phyloP scores from a whole-genome alignment of 2,888 invertebrate genomes.

The Gymnocheta viridis region DNA sequence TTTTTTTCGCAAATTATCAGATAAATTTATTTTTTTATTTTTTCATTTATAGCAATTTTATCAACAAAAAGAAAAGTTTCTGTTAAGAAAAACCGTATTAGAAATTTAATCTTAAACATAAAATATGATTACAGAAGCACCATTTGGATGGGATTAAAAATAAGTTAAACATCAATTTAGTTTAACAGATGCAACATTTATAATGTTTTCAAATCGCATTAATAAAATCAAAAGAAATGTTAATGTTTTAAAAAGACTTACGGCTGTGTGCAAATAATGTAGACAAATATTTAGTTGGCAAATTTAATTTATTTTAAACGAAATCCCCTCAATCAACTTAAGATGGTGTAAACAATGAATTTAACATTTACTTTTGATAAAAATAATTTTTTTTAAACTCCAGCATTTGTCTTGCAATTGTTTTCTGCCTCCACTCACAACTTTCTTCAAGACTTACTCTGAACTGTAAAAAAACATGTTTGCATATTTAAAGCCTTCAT shows the following conservation, averaged over 20 bases:
- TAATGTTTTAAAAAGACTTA: not conserved
- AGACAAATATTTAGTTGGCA: not conserved
- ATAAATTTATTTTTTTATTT: no score
- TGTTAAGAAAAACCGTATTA: not conserved
- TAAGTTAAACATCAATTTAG: no score
- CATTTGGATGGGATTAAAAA: no score
- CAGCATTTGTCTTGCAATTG: not conserved
- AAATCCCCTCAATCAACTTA: not conserved
- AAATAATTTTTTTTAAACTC: not conserved
- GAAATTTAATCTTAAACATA: no score
- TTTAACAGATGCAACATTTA: no score
- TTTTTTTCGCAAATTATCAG: no score
- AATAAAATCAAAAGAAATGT: not conserved
- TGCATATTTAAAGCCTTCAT: constrained; percentile 46
- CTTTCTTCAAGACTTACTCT: no score
- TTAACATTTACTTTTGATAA: not conserved
- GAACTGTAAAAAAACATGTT: not conserved
- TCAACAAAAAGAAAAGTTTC: not conserved
- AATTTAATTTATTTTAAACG: not conserved
- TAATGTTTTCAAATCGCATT: no score
- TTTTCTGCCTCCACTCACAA: not conserved
- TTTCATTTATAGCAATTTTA: not conserved
- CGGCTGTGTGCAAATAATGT: not conserved
- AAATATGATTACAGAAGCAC: no score
- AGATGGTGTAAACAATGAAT: not conserved